Evolutionary conservation across 2,888 invertebrate species (phyloP).

Genomic region (Fragum sueziense): DNA sequence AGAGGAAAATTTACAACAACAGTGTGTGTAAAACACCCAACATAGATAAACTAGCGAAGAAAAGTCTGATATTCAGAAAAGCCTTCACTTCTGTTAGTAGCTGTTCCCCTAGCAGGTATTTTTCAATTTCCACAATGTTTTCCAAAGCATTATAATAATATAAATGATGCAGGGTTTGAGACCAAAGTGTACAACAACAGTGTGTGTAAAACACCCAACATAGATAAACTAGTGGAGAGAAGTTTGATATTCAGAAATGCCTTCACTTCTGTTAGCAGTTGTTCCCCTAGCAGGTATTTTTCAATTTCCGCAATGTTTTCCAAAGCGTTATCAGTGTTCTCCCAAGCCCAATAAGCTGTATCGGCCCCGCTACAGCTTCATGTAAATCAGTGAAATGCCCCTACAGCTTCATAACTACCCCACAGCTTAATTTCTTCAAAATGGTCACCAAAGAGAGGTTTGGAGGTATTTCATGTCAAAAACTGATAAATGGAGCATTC

Average conservation of each 20-base stretch:
- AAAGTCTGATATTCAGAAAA: conserved; percentile 92
- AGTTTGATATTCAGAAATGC: conserved; percentile 94
- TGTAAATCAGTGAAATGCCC: too few species aligned
- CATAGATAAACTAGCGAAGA: conserved; percentile 89
- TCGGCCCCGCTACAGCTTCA: too few species aligned
- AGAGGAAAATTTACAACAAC: conserved; percentile 89
- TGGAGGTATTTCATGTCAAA: too few species aligned
- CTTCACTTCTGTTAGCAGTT: conserved; percentile 95
- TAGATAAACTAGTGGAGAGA: conserved; percentile 89
- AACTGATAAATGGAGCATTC: too few species aligned
- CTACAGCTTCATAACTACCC: too few species aligned
- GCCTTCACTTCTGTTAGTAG: conserved; percentile 96
- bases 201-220: conserved; percentile 93
- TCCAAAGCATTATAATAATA: too few species aligned
- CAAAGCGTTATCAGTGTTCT: too few species aligned
- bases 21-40: conserved; percentile 94
- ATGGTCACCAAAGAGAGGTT: too few species aligned
- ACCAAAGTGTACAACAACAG: conserved; percentile 89
- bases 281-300: conserved; percentile 90
- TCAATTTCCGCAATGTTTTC: too few species aligned
- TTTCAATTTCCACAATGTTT: too few species aligned
- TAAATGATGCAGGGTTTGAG: conserved; percentile 97
- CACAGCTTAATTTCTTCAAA: too few species aligned
- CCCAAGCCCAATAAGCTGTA: too few species aligned
- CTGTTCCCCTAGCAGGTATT: conserved; percentile 91